Conservation (phyloP, 2,113 vertebrate species). For the Paradisaea rubra region DNA sequence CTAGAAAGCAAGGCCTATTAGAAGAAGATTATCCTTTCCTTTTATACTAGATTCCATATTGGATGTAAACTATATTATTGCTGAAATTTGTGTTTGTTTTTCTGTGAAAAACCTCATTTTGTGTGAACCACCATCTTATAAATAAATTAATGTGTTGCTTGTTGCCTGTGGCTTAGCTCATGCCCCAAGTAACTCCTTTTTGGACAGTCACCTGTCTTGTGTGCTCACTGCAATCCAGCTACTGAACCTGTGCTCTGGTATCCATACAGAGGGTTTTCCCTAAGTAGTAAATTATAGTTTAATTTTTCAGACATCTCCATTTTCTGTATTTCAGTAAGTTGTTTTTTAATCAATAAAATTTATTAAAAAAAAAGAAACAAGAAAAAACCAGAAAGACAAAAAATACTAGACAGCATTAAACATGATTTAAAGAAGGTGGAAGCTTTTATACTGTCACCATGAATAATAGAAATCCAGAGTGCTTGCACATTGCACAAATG, state of each 20-base stretch:
- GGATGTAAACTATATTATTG: neutral
- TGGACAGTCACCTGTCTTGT: neutral
- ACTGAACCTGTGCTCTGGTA: neutral
- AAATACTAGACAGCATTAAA: neutral
- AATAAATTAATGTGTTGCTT: neutral
- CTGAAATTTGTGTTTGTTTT: neutral
- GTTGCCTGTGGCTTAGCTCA: neutral
- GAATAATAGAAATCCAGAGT: conserved; percentile 43
- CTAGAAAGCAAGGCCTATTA: neutral
- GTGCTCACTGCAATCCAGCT: neutral
- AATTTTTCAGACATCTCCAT: neutral
- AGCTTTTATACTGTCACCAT: conserved; percentile 20
- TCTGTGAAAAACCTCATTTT: neutral
- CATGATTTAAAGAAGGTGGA: neutral
- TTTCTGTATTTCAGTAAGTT: neutral
- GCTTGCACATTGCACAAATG: conserved; percentile 18
- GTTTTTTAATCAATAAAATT: neutral
- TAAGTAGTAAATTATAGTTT: neutral
- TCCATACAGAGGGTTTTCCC: neutral
- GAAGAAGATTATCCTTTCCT: neutral
- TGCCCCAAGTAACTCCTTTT: neutral
- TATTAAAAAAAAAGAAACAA: too few species aligned
- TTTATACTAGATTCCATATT: neutral
- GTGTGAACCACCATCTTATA: neutral
- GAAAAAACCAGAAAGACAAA: neutral